Evolutionary conservation across 2,113 vertebrate species (phyloP).

Genomic region (Columbina picui): DNA sequence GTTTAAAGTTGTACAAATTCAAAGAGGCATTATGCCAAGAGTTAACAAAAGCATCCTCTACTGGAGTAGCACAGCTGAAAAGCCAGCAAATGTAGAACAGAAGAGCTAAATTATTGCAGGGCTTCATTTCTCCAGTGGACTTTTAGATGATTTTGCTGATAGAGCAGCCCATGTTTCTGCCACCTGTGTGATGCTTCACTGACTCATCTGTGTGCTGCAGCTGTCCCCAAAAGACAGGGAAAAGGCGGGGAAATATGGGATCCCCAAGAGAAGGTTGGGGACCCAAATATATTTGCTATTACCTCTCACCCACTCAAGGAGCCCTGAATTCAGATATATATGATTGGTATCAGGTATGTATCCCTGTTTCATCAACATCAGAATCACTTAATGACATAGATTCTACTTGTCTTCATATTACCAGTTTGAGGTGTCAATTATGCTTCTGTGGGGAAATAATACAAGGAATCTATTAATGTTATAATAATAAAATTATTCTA

Average conservation of each 20-base stretch:
- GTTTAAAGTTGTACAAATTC: background rate
- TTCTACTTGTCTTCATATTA: background rate
- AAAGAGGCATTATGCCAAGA: background rate
- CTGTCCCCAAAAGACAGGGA: background rate
- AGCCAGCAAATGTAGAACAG: accelerated
- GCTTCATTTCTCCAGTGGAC: background rate
- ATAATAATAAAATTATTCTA: background rate
- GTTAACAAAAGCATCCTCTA: background rate
- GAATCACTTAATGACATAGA: background rate
- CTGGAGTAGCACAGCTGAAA: background rate
- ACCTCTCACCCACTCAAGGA: background rate
- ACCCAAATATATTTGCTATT: background rate
- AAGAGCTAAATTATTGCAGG: background rate
- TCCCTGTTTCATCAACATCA: background rate
- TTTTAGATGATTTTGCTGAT: background rate
- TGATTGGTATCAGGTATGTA: background rate
- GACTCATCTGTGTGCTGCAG: background rate
- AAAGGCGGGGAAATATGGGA: background rate
- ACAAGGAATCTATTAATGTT: background rate
- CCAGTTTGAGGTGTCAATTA: background rate
- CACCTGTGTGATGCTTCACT: accelerated
- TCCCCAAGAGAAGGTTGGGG: background rate
- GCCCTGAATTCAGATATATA: background rate
- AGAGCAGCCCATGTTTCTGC: background rate
- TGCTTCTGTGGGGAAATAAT: background rate